Base-by-base conservation (phyloP, 2,888 invertebrate species). In the Tiliacea aurago region DNA sequence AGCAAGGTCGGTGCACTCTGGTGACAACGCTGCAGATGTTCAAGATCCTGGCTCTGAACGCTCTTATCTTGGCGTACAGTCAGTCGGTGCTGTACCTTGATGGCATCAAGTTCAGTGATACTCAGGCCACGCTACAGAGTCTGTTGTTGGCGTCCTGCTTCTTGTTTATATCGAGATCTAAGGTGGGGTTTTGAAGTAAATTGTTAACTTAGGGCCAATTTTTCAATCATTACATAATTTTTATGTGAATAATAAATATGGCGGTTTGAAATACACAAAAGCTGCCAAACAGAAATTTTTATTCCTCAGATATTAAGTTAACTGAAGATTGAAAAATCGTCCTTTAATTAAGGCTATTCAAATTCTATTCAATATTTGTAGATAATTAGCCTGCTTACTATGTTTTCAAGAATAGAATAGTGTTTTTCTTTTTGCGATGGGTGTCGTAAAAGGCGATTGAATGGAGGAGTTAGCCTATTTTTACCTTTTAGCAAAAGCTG, bases 21-120 rank as follows among this genome's bases (percentile, higher is more conserved):
- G 99, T 99, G 33, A 99, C 99, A 0, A 99, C 99, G 0, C 96
- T 99, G 77, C 99, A 99, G 95, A 99, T 99, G 99, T 99, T 99
- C 96, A 99, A 99, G 97, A 99, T 99, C 88, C 96, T 99, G 73
- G 99, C 99, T 0, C 95, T 99, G 70, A 99, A 99, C 93, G 99
- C 99, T 0, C 97, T 99, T 5, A 99, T 99, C 84, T 97, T 99
- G 84, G 99, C 99, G 1, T 99, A 99, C 96, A 99, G 99, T 89
- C 99, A 99, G 95, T 99, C 99, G 5, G 99, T 99, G 43, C 97
- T 99, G 37, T 99, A 99, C 93, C 97, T 99, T 83, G 99, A 99
- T 93, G 99, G 99, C 20, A 98, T 99, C 85, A 99, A 99, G 95
- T 98, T 99, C 92, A 99, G 99, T 89, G 99, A 99, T 93, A 98